These are phyloP conservation scores for Nyctalus aviator DNA, from an alignment of 2,797 vertebrate species.

Conservation along the genomic window DNA sequence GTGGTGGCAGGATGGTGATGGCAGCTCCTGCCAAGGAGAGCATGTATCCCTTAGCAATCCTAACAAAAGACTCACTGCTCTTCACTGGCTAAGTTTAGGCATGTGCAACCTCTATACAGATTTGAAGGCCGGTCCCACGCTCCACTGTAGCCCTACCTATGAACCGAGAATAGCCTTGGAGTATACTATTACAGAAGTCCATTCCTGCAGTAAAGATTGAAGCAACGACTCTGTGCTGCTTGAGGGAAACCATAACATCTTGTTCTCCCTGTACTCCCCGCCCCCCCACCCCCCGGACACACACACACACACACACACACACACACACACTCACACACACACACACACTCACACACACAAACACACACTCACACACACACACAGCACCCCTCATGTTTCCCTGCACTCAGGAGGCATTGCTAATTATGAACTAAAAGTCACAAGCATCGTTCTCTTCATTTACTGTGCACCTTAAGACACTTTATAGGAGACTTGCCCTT, in stretches of 20 bases:
- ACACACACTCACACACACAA: no score
- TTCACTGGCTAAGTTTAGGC: neutral
- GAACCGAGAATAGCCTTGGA: neutral
- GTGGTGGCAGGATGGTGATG: neutral
- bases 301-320: no score
- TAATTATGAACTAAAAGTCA: neutral
- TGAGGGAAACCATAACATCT: neutral
- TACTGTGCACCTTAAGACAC: conserved; percentile 19
- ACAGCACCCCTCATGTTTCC: neutral
- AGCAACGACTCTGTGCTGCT: neutral
- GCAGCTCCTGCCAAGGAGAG: neutral
- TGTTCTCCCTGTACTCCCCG: neutral
- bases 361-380: neutral
- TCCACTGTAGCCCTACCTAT: neutral
- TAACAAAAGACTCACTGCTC: conserved; percentile 29
- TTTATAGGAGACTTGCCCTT: conserved; percentile 42
- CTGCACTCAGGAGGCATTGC: neutral
- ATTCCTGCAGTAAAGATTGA: neutral
- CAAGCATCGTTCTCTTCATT: conserved; percentile 42
- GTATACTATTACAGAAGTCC: neutral
- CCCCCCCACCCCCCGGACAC: no score
- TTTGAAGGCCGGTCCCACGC: neutral
- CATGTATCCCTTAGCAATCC: neutral
- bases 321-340: neutral
- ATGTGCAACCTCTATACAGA: neutral